Percentiles rank a stretch among this genome's conserved stretches.
phyloP scores from a whole-genome alignment of 2,113 vertebrate genomes.

The Hassar affinis region DNA sequence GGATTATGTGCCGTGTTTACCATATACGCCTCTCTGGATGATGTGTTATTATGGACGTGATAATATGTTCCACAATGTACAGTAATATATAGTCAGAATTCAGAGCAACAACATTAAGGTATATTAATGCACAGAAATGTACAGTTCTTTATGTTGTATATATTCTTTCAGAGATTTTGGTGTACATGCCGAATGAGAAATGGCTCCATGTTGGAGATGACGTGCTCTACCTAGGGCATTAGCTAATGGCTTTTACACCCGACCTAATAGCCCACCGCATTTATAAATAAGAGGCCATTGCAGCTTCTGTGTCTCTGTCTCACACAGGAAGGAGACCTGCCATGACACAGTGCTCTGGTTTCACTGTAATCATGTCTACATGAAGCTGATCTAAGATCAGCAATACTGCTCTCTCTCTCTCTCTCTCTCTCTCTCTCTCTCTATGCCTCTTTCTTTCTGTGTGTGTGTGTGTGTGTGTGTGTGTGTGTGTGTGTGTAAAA shows the following conservation, averaged over 20 bases:
- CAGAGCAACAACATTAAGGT: too few species aligned
- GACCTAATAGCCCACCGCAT: constrained; percentile 5
- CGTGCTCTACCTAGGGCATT: constrained; percentile 23
- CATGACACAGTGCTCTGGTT: constrained; percentile 12
- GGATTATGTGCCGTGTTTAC: too few species aligned
- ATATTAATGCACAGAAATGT: background rate
- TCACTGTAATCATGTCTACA: constrained; percentile 25
- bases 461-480: background rate
- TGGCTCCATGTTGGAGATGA: background rate
- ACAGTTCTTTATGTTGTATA: background rate
- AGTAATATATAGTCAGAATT: too few species aligned
- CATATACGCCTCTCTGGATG: too few species aligned
- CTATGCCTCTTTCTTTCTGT: background rate
- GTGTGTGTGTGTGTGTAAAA: background rate
- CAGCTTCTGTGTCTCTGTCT: constrained; percentile 14
- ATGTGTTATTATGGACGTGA: too few species aligned
- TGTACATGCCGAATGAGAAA: constrained; percentile 3
- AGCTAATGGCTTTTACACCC: constrained; percentile 37
- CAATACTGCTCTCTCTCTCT: background rate
- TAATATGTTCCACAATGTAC: too few species aligned
- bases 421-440: background rate
- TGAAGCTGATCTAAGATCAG: constrained; percentile 20
- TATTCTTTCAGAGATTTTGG: constrained; percentile 4
- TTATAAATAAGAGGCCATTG: constrained; percentile 30
- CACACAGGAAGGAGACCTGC: background rate